These are phyloP conservation scores for Myiotriccus ornatus DNA, from an alignment of 2,797 vertebrate species.

Conservation along the genomic window DNA sequence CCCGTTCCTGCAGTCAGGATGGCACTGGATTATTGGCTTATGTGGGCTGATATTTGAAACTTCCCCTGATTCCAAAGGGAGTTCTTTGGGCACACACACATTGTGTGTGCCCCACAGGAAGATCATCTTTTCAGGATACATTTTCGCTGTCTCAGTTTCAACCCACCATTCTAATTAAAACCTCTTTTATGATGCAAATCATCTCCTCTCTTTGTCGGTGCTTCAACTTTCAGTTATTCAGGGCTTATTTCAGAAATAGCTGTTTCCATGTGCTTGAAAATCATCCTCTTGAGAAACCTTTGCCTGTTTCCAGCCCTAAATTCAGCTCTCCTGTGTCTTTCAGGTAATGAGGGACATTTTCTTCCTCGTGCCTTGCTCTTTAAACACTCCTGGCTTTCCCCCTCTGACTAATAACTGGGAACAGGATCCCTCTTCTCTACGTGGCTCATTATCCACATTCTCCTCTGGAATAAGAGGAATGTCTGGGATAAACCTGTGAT, in stretches of 20 bases:
- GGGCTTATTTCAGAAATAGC: neutral
- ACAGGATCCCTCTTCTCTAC: neutral
- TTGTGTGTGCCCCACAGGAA: rapidly evolving
- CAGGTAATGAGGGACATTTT: neutral
- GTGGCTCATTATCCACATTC: neutral
- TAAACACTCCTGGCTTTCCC: neutral
- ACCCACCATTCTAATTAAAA: neutral
- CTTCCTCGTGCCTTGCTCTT: neutral
- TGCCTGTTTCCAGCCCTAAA: neutral
- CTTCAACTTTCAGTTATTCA: neutral
- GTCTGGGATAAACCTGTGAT: neutral
- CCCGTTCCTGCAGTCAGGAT: neutral
- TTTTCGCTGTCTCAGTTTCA: neutral
- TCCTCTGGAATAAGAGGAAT: neutral
- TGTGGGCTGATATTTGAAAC: neutral
- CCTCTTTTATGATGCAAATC: neutral
- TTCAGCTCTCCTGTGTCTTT: neutral
- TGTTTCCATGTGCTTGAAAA: neutral
- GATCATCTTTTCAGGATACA: neutral
- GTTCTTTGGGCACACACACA: neutral
- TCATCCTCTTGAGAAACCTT: neutral
- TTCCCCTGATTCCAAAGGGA: neutral
- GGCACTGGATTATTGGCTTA: neutral
- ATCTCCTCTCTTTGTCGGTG: neutral
- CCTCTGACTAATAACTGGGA: neutral